Evolutionary conservation across 2,888 invertebrate species (phyloP), one percentile per base, ranked within the genome.

Genomic region (Campoletis raptor): DNA sequence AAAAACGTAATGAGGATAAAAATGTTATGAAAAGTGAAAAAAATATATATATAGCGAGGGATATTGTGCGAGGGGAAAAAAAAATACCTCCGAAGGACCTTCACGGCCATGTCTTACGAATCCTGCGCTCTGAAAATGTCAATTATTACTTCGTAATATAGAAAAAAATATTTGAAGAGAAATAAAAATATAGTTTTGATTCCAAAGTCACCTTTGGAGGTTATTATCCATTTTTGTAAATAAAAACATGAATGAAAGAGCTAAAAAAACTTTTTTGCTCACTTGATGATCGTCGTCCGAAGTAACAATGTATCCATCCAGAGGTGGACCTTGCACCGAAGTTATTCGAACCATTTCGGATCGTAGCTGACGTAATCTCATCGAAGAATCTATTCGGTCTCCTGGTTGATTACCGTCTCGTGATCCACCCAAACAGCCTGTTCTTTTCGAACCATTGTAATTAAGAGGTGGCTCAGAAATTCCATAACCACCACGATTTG

Each of bases 241-340:
- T 48, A 24, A n/a, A 64, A 76, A 61, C 67, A 57, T 12, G 42
- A 48, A 57, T 21, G 70, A 12, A 80, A 70, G 40, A 0, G 64
- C 37, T 40, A 74, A n/a, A 42, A 66, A 70, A 37, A 70, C n/a
- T 77, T 67, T 30, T 30, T 73, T 79, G 73, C 83, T 80, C 94
- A 97, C 97, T 96, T 97, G 96, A 95, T 98, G 98, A 91, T 97
- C 97, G 92, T 98, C 98, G 85, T 96, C 96, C 77, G 96, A 97
- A 74, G 97, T 97, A 78, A 98, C 95, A 79, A 98, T 95, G 90
- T 97, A 97, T 0, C 97, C 98, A 90, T 97, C 96, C 10, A 97
- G 92, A 2, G 95, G 91, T 37, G 94, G 93, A 12, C 95, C 95
- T 85, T 94, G 94, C n/a, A 95, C 92, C 9, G 94, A 91, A 21